Evolutionary conservation across 2,888 invertebrate species (phyloP).

Genomic region (Smittia aterrima): DNA sequence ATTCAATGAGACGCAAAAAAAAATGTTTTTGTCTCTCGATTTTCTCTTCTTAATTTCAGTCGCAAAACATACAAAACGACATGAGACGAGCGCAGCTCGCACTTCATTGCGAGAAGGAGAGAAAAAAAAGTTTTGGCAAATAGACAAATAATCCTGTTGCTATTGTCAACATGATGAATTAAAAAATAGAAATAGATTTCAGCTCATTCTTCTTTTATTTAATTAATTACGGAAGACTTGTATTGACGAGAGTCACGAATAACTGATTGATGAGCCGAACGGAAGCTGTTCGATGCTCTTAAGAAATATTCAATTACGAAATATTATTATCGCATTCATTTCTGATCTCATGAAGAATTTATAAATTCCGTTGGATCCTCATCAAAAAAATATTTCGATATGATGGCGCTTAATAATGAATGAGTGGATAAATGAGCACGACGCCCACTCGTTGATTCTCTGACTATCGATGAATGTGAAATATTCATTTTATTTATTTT

Average conservation of each 20-base stretch:
- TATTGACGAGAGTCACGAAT: conserved; percentile 12
- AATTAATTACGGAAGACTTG: conserved; percentile 19
- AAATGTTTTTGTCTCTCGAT: conserved; percentile 10
- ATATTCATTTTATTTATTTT: too few relatives aligned
- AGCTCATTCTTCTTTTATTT: not conserved
- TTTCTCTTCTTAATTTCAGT: not conserved
- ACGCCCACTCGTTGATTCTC: too few relatives aligned
- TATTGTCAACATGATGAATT: conserved; percentile 37
- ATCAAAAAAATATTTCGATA: too few relatives aligned
- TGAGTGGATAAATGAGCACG: too few relatives aligned
- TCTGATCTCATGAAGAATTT: too few relatives aligned
- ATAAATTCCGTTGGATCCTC: too few relatives aligned
- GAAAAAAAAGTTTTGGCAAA: not conserved
- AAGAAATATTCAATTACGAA: too few relatives aligned
- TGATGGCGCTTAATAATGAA: too few relatives aligned
- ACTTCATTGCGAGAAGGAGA: not conserved
- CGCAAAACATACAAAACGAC: not conserved
- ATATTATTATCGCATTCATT: too few relatives aligned
- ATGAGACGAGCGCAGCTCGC: not conserved
- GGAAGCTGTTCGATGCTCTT: too few relatives aligned
- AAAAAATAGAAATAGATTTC: not conserved
- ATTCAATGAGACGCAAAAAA: not conserved
- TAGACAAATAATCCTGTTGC: conserved; percentile 30
- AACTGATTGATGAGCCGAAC: conserved; percentile 21
- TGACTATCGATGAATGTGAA: too few relatives aligned